phyloP scores from a whole-genome alignment of 2,113 vertebrate genomes.

The Addax nasomaculatus region DNA sequence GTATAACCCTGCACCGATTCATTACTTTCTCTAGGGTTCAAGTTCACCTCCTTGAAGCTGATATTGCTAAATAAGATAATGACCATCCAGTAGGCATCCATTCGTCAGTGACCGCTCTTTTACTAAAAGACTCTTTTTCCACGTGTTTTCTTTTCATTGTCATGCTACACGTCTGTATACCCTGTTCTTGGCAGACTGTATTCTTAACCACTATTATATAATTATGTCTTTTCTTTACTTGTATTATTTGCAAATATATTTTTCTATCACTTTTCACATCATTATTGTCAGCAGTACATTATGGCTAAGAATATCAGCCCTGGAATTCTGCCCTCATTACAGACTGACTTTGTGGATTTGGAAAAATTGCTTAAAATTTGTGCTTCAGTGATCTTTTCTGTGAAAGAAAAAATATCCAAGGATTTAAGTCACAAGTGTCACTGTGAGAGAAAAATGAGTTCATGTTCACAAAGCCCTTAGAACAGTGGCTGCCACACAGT shows the following conservation, averaged over 20 bases:
- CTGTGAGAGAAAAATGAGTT: background rate
- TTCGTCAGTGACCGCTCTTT: background rate
- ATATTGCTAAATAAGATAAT: background rate
- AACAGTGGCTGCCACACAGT: background rate
- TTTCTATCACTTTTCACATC: background rate
- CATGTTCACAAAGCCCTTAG: background rate
- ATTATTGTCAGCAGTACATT: background rate
- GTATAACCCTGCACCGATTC: background rate
- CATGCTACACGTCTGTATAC: background rate
- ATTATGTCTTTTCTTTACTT: background rate
- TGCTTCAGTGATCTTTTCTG: background rate
- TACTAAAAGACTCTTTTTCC: background rate
- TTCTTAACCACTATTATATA: background rate
- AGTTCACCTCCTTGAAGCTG: background rate
- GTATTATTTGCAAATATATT: background rate
- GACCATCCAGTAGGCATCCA: background rate
- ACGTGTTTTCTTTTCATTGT: background rate
- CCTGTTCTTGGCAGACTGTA: background rate
- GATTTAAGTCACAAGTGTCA: background rate
- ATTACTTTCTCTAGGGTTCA: background rate
- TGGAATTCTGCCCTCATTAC: background rate
- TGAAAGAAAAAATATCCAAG: background rate
- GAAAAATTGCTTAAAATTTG: background rate
- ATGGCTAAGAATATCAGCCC: background rate
- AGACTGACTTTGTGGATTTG: background rate